Base-by-base conservation (phyloP, 1,140 invertebrate species). In the Zaprionus africanus region DNA sequence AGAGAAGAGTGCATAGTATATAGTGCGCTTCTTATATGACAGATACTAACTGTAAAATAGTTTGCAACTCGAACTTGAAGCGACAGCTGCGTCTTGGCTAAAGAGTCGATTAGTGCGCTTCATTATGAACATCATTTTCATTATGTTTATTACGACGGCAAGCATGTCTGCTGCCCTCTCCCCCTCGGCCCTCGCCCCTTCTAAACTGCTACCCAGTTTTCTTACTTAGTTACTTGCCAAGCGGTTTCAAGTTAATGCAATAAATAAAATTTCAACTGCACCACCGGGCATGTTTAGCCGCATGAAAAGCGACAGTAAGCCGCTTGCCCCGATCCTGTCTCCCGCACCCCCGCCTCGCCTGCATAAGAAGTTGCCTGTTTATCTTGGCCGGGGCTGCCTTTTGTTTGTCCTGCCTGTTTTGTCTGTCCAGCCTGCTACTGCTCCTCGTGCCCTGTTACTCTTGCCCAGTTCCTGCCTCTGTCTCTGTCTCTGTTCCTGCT, bases 261-360 rank as follows among this genome's bases (percentile, higher is more conserved):
- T 87, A 87, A 87, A 87, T 87, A 87, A 88, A 87, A 88, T 88
- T 88, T 81, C 81, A 87, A 87, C 84, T 87, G 84, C 84, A 87
- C 85, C 84, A 72, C 71, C 75, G 84, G 84, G 84, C 84, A 76
- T 87, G 84, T 87, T 87, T 87, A 87, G 84, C 85, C 84, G 84
- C 84, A 88, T 88, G 84, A 87, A 87, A 87, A 84, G 85, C 84
- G 84, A 84, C 84, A 81, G 84, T 84, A 76, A 84, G 81, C 84
- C 83, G 70, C 60, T 63, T 41, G 15, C 22, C 17, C 2, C 13
- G 6, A 5, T 13, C 26, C 28, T 34, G 3, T 9, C 31, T 7
- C 28, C 31, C 9, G 31, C 31, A 11, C 9, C 17, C 17, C 26
- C 12, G 34, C 63, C 9, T 65, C 5, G 73, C 79, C 84, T 78